Conservation (phyloP, 2,797 vertebrate species). For the Sebastes glaucus region DNA sequence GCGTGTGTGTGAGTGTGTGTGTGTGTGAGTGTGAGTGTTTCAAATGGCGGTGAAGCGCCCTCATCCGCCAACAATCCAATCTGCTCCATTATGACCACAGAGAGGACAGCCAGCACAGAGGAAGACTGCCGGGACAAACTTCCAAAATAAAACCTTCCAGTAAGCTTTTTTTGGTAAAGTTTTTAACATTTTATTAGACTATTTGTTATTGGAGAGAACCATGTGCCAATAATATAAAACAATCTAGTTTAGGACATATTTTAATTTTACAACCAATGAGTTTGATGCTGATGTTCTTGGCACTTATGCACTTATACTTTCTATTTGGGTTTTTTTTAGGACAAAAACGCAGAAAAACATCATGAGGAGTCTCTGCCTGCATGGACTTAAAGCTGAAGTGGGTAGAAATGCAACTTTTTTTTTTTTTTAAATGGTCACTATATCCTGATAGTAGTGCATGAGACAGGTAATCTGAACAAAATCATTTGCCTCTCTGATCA, state of each 20-base stretch:
- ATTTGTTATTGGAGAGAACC: background rate
- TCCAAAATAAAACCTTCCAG: conserved; percentile 56
- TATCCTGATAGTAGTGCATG: too few relatives aligned
- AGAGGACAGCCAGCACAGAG: conserved; percentile 19
- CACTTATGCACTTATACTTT: background rate
- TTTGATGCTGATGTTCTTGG: background rate
- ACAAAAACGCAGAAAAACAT: background rate
- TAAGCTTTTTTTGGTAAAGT: background rate
- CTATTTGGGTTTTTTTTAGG: background rate
- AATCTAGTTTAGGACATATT: background rate
- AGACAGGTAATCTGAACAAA: too few relatives aligned
- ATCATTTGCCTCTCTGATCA: too few relatives aligned
- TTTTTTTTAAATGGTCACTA: too few relatives aligned
- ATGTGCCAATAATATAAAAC: too few relatives aligned
- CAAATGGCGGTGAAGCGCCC: conserved; percentile 72
- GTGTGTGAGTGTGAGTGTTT: conserved; percentile 16
- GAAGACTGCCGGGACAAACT: conserved; percentile 30
- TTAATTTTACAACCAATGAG: background rate
- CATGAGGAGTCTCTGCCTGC: background rate
- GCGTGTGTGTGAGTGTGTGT: background rate
- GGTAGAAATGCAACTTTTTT: too few relatives aligned
- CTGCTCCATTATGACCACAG: conserved; percentile 35
- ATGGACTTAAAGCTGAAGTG: too few relatives aligned
- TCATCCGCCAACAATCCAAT: conserved; percentile 65
- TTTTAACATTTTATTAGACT: background rate